Evolutionary conservation across 1,140 invertebrate species (phyloP).

Genomic region (Nasonia vitripennis): DNA sequence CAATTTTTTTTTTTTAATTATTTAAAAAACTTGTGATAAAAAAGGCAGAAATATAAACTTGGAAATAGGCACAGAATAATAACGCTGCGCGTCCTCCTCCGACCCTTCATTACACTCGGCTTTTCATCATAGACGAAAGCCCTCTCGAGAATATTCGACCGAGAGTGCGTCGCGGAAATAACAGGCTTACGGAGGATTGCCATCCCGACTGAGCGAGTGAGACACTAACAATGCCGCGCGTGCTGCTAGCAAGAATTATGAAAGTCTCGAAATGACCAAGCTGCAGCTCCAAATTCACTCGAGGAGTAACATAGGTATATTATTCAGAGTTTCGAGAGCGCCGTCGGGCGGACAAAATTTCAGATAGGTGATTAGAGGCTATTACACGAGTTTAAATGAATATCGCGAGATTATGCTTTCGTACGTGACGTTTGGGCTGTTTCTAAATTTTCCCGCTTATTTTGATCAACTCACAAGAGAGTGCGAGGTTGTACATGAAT

Average conservation of each 20-base stretch:
- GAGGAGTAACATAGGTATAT: neutral
- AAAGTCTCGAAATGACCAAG: conserved; percentile 16
- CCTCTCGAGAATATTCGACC: neutral
- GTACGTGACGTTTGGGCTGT: neutral
- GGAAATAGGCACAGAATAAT: neutral
- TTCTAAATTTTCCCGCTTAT: neutral
- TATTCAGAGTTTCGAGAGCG: neutral
- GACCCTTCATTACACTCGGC: neutral
- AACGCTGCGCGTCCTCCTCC: neutral
- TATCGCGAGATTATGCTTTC: neutral
- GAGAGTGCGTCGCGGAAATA: neutral
- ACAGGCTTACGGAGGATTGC: conserved; percentile 6
- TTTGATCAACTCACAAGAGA: neutral
- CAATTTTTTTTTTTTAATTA: too few relatives aligned
- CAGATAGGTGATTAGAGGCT: conserved; percentile 16
- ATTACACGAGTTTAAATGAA: conserved; percentile 18
- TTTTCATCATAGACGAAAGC: neutral
- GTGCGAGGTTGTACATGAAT: too few relatives aligned
- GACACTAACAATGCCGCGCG: conserved; percentile 8
- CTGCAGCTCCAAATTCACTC: neutral
- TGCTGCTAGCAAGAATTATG: neutral
- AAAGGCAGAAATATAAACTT: neutral
- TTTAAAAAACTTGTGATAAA: too few relatives aligned
- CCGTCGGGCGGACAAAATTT: neutral
- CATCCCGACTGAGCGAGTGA: neutral